Conservation (phyloP, 2,113 vertebrate species). For the Hypomesus transpacificus region DNA sequence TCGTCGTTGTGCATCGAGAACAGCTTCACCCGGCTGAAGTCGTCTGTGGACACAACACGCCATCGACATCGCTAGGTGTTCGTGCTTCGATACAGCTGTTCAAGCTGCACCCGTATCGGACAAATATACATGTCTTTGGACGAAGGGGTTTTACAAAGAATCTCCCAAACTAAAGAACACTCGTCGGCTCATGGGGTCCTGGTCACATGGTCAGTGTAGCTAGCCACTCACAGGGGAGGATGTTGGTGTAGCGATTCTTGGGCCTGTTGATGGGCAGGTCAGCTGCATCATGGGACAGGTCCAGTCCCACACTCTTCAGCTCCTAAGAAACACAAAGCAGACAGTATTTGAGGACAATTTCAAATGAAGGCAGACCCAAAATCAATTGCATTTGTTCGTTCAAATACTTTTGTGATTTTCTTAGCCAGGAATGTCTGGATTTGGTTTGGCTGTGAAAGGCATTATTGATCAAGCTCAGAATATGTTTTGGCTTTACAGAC, state of each 20-base stretch:
- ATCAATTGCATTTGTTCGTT: neutral
- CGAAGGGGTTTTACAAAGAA: neutral
- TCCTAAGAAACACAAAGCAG: slow-evolving; percentile 70
- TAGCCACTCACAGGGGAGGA: slow-evolving; percentile 87
- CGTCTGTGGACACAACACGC: slow-evolving; percentile 71
- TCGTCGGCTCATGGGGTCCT: neutral
- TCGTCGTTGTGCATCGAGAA: slow-evolving; percentile 89
- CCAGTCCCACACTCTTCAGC: slow-evolving; percentile 88
- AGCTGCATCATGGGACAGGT: slow-evolving; percentile 91
- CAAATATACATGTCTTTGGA: too few species aligned
- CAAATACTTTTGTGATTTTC: neutral
- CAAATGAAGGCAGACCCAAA: neutral
- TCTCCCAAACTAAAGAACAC: neutral
- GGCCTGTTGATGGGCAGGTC: slow-evolving; percentile 90
- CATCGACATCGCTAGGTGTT: too few species aligned
- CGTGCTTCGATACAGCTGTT: too few species aligned
- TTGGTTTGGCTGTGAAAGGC: neutral
- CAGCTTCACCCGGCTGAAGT: slow-evolving; percentile 93
- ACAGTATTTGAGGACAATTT: neutral
- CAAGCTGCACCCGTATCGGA: too few species aligned
- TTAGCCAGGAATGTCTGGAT: neutral
- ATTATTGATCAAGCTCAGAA: too few species aligned
- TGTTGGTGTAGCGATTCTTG: slow-evolving; percentile 98
- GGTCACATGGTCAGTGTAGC: neutral
- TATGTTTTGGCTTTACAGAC: too few species aligned